Conservation (phyloP, 92 coral and sea anemone genomes). For the Phymanthus crucifer region DNA sequence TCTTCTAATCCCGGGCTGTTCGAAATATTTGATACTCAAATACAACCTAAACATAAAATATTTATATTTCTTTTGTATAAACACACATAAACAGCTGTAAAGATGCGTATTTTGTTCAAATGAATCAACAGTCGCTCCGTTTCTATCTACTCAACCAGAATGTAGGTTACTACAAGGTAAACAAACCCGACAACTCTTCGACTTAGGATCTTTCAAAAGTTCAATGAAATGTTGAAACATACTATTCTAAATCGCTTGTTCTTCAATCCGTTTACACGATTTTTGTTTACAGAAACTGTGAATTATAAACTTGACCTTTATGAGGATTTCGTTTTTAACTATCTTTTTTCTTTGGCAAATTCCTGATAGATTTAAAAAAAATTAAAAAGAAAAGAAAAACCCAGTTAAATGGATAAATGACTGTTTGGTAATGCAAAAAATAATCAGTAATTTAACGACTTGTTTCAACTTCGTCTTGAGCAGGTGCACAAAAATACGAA, state of each 20-base stretch:
- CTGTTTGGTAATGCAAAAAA: background rate
- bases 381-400: background rate
- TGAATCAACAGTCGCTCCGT: background rate
- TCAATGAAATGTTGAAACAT: background rate
- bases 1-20: background rate
- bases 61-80: no score
- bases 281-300: background rate
- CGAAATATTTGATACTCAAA: background rate
- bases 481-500: background rate
- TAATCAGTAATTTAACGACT: background rate
- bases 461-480: background rate
- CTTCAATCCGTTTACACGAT: background rate
- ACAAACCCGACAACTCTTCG: background rate
- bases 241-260: background rate
- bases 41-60: background rate
- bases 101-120: background rate
- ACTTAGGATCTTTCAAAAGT: no score
- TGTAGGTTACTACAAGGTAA: slow-evolving; percentile 5
- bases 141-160: background rate
- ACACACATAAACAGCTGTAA: background rate
- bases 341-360: no score
- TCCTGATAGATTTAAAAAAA: no score
- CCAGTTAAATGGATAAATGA: background rate
- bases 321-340: background rate
- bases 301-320: background rate